A percentile compares a stretch with the other conserved stretches of the same genome.
Evolutionary conservation across 2,888 invertebrate genomes (phyloP).

Genomic region (Tenthredo livida): DNA sequence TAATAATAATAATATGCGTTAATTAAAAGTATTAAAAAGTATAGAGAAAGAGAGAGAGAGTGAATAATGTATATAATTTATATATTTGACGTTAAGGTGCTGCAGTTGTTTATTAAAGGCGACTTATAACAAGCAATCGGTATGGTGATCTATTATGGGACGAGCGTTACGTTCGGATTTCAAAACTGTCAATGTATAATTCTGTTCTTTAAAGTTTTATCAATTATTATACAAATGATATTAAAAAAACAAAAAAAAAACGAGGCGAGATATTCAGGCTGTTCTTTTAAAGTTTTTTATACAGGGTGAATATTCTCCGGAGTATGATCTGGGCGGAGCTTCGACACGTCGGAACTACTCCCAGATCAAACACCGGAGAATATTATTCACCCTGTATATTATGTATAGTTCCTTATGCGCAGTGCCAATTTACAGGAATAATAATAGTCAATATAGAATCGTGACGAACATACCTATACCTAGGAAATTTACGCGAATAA

Average conservation of each 20-base stretch:
- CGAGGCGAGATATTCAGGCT: neutral
- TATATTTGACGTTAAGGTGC: constrained; percentile 28
- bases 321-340: too few species aligned
- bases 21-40: constrained; percentile 20
- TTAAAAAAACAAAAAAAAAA: neutral
- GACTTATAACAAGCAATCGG: neutral
- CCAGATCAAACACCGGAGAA: too few species aligned
- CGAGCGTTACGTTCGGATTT: constrained; percentile 7
- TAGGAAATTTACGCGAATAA: neutral
- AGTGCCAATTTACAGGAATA: constrained; percentile 24
- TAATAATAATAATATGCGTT: neutral
- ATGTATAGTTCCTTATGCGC: constrained; percentile 22
- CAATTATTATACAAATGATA: neutral
- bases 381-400: too few species aligned
- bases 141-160: neutral
- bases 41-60: constrained; percentile 22
- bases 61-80: constrained; percentile 36
- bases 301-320: too few species aligned
- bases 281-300: neutral
- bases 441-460: constrained; percentile 17
- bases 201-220: neutral
- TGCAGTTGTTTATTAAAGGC: constrained; percentile 18
- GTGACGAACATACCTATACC: neutral
- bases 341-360: too few species aligned
- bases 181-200: neutral